A percentile compares a stretch with the other conserved stretches of the same genome.
These are phyloP conservation scores for Maniola jurtina DNA, from an alignment of 1,140 invertebrate species.

Conservation along the genomic window DNA sequence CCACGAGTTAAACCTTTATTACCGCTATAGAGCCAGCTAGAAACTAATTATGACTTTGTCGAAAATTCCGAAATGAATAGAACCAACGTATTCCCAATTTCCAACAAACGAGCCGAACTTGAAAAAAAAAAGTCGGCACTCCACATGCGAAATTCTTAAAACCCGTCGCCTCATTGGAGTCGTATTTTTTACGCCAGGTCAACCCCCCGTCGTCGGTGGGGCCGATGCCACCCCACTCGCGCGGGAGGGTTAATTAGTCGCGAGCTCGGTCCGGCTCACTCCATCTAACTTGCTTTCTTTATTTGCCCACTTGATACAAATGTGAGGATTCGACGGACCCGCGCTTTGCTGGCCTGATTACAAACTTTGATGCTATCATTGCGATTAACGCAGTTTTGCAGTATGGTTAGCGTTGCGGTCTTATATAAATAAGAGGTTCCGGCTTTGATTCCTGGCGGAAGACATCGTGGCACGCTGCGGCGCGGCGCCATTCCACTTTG, in stretches of 20 bases:
- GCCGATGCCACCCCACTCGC: conserved; percentile 38
- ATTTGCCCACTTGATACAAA: conserved; percentile 75
- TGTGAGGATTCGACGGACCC: conserved; percentile 50
- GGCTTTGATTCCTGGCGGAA: too few species aligned
- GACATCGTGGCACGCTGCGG: too few species aligned
- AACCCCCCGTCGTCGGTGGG: conserved; percentile 38
- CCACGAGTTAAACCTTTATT: too few species aligned
- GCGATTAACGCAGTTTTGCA: too few species aligned
- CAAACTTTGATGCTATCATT: neutral
- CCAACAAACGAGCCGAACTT: neutral
- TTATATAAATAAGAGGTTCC: too few species aligned
- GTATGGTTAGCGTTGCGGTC: too few species aligned
- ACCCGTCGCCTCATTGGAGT: conserved; percentile 57
- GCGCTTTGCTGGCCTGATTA: neutral
- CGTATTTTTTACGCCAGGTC: conserved; percentile 63
- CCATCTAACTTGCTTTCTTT: conserved; percentile 76
- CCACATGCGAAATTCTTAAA: conserved; percentile 56
- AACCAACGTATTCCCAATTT: neutral
- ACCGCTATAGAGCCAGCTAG: too few species aligned
- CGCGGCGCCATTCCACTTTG: too few species aligned
- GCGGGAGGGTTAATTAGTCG: conserved; percentile 74
- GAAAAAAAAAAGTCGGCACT: neutral
- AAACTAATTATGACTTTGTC: too few species aligned
- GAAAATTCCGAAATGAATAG: too few species aligned
- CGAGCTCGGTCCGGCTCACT: conserved; percentile 70